A percentile compares a stretch with the other conserved stretches of the same genome.
phyloP scores from a whole-genome alignment of 2,888 invertebrate genomes.

The Drosophila limbata region DNA sequence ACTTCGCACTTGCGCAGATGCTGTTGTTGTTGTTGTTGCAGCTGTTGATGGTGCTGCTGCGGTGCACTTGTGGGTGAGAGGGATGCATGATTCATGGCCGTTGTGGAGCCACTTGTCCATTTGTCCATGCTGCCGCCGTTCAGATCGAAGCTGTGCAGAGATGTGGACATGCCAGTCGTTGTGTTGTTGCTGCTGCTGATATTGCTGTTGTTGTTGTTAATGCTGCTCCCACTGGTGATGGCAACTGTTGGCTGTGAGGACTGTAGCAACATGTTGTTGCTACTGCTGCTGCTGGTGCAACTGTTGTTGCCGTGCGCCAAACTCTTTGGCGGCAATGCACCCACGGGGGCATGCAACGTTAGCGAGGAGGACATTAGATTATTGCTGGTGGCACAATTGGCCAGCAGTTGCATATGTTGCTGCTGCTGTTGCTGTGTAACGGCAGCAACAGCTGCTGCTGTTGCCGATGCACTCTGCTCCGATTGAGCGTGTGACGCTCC shows the following conservation, averaged over 20 bases:
- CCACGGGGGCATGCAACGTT: constrained; percentile 76
- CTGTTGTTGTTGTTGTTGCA: constrained; percentile 60
- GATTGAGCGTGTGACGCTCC: constrained; percentile 39
- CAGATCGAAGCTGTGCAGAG: constrained; percentile 84
- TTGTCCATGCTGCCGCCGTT: constrained; percentile 77
- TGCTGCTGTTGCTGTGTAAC: constrained; percentile 83
- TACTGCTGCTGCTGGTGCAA: constrained; percentile 45
- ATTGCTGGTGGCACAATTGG: constrained; percentile 81
- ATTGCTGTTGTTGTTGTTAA: constrained; percentile 21
- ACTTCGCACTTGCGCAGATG: constrained; percentile 88
- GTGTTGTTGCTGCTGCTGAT: constrained; percentile 35
- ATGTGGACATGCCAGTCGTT: constrained; percentile 84
- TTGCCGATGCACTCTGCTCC: constrained; percentile 43
- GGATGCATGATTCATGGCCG: constrained; percentile 75
- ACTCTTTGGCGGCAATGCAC: constrained; percentile 80
- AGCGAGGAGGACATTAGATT: constrained; percentile 85
- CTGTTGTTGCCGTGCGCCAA: constrained; percentile 49
- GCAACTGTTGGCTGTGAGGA: constrained; percentile 46
- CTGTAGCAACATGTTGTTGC: constrained; percentile 77
- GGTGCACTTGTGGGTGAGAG: constrained; percentile 80
- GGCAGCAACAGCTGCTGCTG: constrained; percentile 68
- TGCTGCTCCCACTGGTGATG: constrained; percentile 29
- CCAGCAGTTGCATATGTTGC: constrained; percentile 79
- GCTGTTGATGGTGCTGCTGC: constrained; percentile 60
- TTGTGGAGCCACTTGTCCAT: constrained; percentile 75